Percentiles rank a stretch among this genome's conserved stretches.
Conservation (phyloP, 2,113 vertebrate species). For the Oncorhynchus keta region DNA sequence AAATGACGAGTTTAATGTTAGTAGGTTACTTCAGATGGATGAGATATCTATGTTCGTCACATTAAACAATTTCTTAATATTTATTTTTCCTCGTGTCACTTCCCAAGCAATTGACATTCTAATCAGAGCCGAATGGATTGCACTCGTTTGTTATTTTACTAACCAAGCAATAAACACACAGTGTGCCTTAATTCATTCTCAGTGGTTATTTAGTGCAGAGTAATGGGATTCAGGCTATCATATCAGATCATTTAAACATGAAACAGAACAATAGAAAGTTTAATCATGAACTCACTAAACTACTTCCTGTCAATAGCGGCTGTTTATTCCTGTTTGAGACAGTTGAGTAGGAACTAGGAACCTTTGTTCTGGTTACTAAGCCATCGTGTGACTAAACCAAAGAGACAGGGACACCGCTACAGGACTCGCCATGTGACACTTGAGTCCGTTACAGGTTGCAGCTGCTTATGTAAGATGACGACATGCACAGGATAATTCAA, state of each 20-base stretch:
- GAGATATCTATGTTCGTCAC: constrained; percentile 33
- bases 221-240: constrained; percentile 19
- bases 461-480: constrained; percentile 23
- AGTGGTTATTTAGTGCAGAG: constrained; percentile 1
- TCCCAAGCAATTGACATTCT: constrained; percentile 48
- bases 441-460: constrained; percentile 16
- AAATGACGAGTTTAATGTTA: constrained; percentile 40
- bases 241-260: constrained; percentile 7
- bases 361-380: constrained; percentile 16
- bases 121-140: constrained; percentile 52
- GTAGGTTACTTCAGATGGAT: constrained; percentile 30
- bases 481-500: constrained; percentile 7
- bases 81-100: constrained; percentile 32
- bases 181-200: constrained; percentile 43
- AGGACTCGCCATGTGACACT: constrained; percentile 15
- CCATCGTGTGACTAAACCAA: neutral
- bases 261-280: neutral
- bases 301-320: no score
- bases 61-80: constrained; percentile 39
- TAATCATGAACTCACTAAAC: neutral
- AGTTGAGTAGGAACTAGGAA: neutral
- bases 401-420: neutral
- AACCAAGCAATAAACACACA: constrained; percentile 28
- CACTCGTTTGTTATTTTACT: constrained; percentile 46
- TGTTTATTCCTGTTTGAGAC: neutral